Conservation (phyloP, 2,113 vertebrate species). For the Syrmaticus mikado region DNA sequence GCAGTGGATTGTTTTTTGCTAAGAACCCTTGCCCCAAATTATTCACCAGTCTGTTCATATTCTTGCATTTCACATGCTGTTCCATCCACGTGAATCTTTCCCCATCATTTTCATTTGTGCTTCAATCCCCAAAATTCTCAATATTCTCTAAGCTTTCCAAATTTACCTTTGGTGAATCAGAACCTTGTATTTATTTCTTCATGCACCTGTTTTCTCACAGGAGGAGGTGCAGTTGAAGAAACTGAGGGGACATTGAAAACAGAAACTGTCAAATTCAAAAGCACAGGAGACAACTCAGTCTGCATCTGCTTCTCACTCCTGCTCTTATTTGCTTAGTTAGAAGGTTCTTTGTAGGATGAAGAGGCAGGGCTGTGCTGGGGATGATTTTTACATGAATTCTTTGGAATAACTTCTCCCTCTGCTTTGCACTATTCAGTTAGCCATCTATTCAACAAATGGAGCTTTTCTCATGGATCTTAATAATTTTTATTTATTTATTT, state of each 20-base stretch:
- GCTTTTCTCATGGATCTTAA: not conserved
- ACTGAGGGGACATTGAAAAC: not conserved
- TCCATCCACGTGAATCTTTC: not conserved
- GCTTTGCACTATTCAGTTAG: not conserved
- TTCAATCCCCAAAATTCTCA: not conserved
- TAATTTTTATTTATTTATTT: not conserved
- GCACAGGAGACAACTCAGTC: not conserved
- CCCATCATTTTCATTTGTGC: not conserved
- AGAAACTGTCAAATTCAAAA: not conserved
- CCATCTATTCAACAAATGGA: not conserved
- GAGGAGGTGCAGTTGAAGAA: not conserved
- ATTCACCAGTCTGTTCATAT: not conserved
- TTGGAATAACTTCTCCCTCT: not conserved
- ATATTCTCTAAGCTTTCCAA: not conserved
- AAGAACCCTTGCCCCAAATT: not conserved
- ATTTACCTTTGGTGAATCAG: not conserved
- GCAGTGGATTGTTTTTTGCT: not conserved
- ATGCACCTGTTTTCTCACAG: fast-evolving
- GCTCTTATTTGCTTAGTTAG: not conserved
- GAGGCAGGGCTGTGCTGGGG: not conserved
- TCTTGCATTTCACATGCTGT: not conserved
- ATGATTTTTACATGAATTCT: not conserved
- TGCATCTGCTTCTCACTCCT: not conserved
- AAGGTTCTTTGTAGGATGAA: not conserved
- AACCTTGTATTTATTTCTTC: not conserved